Evolutionary conservation across 2,888 invertebrate species (phyloP).

Genomic region (Hirtodrosophila cameraria): DNA sequence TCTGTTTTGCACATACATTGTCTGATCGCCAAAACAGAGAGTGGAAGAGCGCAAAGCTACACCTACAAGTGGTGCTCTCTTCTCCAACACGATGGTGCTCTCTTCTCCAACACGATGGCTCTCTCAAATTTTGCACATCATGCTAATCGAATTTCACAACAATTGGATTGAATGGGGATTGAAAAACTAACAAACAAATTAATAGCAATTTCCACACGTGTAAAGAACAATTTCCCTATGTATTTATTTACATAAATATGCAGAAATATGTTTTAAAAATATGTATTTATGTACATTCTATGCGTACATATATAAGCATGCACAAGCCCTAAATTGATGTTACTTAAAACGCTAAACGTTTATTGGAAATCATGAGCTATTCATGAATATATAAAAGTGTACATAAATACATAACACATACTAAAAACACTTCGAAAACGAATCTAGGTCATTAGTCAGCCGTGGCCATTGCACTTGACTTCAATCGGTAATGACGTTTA

Average conservation of each 20-base stretch:
- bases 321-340: no score
- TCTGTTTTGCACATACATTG: background rate
- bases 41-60: slow-evolving; percentile 1
- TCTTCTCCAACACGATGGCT: background rate
- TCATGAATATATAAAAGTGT: no score
- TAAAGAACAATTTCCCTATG: background rate
- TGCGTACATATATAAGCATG: no score
- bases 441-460: slow-evolving; percentile 25
- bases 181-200: slow-evolving; percentile 4
- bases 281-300: background rate
- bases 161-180: slow-evolving; percentile 5
- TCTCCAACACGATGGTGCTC: background rate
- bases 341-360: no score
- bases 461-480: background rate
- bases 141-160: slow-evolving; percentile 64
- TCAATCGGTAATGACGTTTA: background rate
- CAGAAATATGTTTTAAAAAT: background rate
- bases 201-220: slow-evolving; percentile 28
- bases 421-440: no score
- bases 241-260: background rate
- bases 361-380: no score
- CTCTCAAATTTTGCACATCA: slow-evolving; percentile 35
- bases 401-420: background rate
- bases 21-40: background rate
- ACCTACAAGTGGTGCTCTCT: slow-evolving; percentile 30